Percentiles rank a stretch among this genome's conserved stretches.
These are phyloP conservation scores for Lerema accius DNA, from an alignment of 1,140 invertebrate species.

Conservation along the genomic window DNA sequence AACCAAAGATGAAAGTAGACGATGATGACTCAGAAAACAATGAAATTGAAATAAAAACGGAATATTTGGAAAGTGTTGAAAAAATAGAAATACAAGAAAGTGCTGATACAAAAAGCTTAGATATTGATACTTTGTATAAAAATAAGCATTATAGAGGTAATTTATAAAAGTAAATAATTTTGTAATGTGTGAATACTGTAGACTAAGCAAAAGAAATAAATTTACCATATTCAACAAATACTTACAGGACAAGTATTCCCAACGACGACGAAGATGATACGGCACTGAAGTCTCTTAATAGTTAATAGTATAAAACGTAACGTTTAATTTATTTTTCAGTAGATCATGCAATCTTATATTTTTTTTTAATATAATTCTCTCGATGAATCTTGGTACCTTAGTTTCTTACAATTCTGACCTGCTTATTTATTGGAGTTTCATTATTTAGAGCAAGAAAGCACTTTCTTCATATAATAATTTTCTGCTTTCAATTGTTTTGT, in stretches of 20 bases:
- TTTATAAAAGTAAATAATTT: no score
- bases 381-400: neutral
- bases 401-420: neutral
- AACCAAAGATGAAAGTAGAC: neutral
- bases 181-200: no score
- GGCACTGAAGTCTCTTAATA: no score
- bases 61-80: neutral
- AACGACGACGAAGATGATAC: no score
- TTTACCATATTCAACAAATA: no score
- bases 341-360: no score
- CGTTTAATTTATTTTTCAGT: no score
- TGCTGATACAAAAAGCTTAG: neutral
- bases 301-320: no score
- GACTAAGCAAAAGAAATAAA: no score
- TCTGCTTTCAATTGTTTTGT: constrained; percentile 59
- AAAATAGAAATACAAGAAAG: neutral
- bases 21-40: neutral
- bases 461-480: neutral
- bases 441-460: neutral
- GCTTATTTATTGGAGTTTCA: neutral
- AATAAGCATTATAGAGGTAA: neutral
- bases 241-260: no score
- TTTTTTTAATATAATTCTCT: no score
- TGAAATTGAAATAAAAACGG: neutral
- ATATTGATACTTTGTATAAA: neutral